Evolutionary conservation across 2,888 invertebrate species (phyloP), one percentile per base, ranked within the genome.

Genomic region (Unio pictorum): DNA sequence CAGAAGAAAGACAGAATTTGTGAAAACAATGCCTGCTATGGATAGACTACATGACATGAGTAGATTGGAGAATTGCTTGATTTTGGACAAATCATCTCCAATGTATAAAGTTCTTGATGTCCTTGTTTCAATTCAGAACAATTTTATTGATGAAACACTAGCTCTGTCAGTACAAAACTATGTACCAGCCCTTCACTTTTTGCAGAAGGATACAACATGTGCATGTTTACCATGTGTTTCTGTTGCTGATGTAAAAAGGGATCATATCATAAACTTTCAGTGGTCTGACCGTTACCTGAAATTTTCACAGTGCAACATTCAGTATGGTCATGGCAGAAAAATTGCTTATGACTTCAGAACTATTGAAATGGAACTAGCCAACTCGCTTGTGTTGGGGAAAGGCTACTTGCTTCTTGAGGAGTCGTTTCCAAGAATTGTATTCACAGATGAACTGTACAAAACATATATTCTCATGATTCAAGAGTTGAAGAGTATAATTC

Each of bases 391-490:
- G 1, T 28, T 60, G 7, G 68, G 74, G 18, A 81, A 76, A 56
- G 57, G 61, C 11, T 69, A 71, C 60, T 67, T 81, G 11, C 30
- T 45, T 45, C 55, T 72, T 7, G 58, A 73, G 23, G 45, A 61
- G n/a, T 20, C 55, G 4, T 67, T 81, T 55, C 76, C 76, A 45
- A 58, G 56, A 17, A 76, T 79, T 11, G 61, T 75, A 3, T 81
- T 79, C 61, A 70, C 69, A n/a, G 81, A 81, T 70, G 79, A 81
- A 67, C 63, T 81, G 17, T 79, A 76, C 63, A 74, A 73, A 45
- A 76, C 74, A 26, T 79, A 72, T 65, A 71, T 71, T 15, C 60
- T 64, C 6, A 57, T 81, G 56, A 55, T 77, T 6, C 59, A 61
- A 23, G 74, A 76, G 11, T 45, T 81, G 1, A 34, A 34, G 17